These are phyloP conservation scores for Chaetorhynchus papuensis DNA, from an alignment of 2,113 vertebrate species.

Conservation along the genomic window DNA sequence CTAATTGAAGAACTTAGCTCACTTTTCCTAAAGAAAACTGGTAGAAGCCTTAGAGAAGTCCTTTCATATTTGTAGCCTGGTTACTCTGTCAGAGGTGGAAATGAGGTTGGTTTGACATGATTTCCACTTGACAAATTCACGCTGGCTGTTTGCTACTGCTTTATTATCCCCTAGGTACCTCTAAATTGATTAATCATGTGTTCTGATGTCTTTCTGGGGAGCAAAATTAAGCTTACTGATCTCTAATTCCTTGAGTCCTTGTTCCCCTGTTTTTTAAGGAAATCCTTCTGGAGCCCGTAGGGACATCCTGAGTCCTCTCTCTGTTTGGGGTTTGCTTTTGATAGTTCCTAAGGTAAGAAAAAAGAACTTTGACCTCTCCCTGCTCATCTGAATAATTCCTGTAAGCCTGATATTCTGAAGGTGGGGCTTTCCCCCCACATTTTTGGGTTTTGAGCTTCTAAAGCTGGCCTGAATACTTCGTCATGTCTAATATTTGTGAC, in stretches of 20 bases:
- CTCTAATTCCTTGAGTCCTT: neutral
- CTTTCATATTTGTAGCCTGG: neutral
- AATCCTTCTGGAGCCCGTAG: neutral
- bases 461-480: neutral
- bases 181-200: neutral
- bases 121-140: neutral
- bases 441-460: neutral
- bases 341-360: neutral
- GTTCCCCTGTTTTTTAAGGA: neutral
- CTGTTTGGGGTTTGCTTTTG: neutral
- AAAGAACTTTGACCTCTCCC: neutral
- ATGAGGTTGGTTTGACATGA: neutral
- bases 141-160: neutral
- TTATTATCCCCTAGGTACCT: neutral
- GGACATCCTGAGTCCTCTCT: neutral
- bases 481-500: neutral
- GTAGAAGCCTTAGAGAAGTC: neutral
- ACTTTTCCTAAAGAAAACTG: neutral
- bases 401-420: neutral
- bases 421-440: rapidly evolving
- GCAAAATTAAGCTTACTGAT: neutral
- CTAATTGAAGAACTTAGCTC: neutral
- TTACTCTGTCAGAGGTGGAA: neutral
- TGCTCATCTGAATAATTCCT: neutral
- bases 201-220: neutral